Evolutionary conservation across 2,888 invertebrate genomes (phyloP).

Genomic region (Eulithis testata): DNA sequence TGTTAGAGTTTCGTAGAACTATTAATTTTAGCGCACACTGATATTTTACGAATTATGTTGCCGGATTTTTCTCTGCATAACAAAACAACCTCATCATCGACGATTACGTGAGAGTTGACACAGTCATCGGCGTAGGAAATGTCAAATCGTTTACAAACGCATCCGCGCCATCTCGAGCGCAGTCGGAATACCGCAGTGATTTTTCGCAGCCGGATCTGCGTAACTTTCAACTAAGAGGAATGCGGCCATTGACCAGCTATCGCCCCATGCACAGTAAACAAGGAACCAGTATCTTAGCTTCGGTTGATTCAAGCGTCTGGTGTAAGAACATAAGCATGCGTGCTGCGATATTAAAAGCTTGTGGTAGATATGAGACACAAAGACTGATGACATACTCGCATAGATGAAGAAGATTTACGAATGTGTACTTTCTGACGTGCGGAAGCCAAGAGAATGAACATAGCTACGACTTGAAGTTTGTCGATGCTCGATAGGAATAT

Average conservation of each 20-base stretch:
- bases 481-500: neutral
- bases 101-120: conserved; percentile 2
- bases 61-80: neutral
- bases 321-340: conserved; percentile 5
- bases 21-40: conserved; percentile 6
- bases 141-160: conserved; percentile 14
- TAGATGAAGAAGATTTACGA: neutral
- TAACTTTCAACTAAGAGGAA: conserved; percentile 82
- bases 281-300: conserved; percentile 28
- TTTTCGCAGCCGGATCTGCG: conserved; percentile 81
- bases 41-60: neutral
- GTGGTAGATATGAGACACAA: neutral
- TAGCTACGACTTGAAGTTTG: too few relatives aligned
- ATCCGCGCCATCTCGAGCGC: conserved; percentile 3
- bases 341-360: conserved; percentile 11
- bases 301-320: conserved; percentile 18
- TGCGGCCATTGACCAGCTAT: conserved; percentile 80
- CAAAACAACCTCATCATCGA: neutral
- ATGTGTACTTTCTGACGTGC: too few relatives aligned
- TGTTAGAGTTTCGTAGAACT: neutral
- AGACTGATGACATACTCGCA: neutral
- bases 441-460: too few relatives aligned
- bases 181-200: conserved; percentile 56
- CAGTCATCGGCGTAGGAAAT: conserved; percentile 3
- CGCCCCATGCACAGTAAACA: conserved; percentile 42